Percentiles rank a stretch among this genome's conserved stretches.
Conservation (phyloP, 2,113 vertebrate genomes). For the Meleagris gallopavo region DNA sequence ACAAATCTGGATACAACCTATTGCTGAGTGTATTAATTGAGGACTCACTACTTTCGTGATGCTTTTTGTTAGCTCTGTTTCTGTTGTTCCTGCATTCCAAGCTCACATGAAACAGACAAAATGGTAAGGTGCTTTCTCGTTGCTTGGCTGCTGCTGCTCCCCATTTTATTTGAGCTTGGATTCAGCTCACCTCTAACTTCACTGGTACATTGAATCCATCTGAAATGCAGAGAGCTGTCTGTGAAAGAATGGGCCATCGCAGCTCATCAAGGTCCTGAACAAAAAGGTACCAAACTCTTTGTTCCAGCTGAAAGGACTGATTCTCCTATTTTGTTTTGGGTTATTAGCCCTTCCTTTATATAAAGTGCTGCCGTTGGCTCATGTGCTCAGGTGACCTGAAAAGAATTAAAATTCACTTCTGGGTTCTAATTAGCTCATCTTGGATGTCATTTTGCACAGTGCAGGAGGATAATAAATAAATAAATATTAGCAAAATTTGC, state of each 20-base stretch:
- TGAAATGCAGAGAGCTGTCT: background rate
- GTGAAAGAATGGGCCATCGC: background rate
- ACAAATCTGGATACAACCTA: background rate
- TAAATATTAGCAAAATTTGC: background rate
- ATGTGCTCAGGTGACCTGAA: background rate
- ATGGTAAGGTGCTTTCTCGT: background rate
- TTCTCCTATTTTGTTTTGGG: background rate
- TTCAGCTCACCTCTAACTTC: background rate
- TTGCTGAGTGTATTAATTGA: background rate
- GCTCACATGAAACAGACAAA: background rate
- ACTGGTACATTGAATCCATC: background rate
- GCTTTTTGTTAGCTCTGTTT: background rate
- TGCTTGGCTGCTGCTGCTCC: background rate
- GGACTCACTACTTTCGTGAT: background rate
- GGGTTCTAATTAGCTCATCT: background rate
- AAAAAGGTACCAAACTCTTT: background rate
- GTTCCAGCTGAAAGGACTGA: background rate
- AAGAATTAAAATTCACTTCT: background rate
- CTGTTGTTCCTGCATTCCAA: slow-evolving; percentile 11
- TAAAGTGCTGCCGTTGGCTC: background rate
- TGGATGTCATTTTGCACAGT: background rate
- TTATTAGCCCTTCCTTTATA: slow-evolving; percentile 20
- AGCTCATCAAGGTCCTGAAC: background rate
- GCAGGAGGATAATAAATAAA: background rate
- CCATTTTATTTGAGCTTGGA: background rate